These are phyloP conservation scores for Rhadina sibilatrix DNA, from an alignment of 2,113 vertebrate species.

Conservation along the genomic window DNA sequence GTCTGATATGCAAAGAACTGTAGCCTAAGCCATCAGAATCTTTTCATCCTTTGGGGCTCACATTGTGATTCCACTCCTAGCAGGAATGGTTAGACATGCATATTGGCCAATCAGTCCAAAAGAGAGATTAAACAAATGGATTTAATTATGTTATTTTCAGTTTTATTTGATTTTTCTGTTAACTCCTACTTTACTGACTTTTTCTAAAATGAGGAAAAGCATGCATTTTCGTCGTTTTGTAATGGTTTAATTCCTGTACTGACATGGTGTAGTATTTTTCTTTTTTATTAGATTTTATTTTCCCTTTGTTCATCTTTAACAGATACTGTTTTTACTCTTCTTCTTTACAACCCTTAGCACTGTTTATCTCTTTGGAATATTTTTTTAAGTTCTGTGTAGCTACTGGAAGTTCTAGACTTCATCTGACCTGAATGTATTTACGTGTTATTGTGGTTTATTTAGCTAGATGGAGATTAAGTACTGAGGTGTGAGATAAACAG, in stretches of 20 bases:
- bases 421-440: not conserved
- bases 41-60: not conserved
- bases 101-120: not conserved
- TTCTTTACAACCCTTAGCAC: not conserved
- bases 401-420: not conserved
- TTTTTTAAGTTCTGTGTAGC: not conserved
- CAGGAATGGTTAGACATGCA: not conserved
- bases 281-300: not conserved
- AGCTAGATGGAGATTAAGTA: not conserved
- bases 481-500: not conserved
- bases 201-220: not conserved
- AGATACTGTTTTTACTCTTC: not conserved
- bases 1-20: not conserved
- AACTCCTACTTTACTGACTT: not conserved
- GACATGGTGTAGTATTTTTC: not conserved
- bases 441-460: not conserved
- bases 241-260: not conserved
- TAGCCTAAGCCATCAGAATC: not conserved
- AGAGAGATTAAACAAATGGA: not conserved
- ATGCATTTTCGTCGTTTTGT: not conserved
- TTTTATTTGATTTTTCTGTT: slow-evolving; percentile 14
- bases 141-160: slow-evolving; percentile 4
- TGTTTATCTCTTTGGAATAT: not conserved
- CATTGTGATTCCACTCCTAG: not conserved
- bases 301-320: not conserved